Conservation (phyloP, 2,113 vertebrate genomes). For the Alouatta palliata region DNA sequence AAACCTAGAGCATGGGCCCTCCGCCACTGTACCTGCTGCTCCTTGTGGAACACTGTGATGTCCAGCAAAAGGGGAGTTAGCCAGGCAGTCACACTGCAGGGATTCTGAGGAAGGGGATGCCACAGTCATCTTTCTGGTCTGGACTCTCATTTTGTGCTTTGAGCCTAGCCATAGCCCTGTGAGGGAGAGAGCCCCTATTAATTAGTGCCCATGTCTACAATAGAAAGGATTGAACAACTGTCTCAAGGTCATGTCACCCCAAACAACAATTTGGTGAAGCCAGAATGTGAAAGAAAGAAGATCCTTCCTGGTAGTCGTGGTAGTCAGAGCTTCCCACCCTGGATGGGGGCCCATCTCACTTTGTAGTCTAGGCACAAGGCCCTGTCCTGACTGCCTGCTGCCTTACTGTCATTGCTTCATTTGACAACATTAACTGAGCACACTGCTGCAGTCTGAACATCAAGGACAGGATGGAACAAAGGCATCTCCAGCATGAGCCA, state of each 20-base stretch:
- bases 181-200: background rate
- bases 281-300: background rate
- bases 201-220: background rate
- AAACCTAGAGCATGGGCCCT: background rate
- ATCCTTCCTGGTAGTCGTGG: background rate
- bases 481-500: background rate
- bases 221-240: background rate
- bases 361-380: background rate
- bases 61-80: background rate
- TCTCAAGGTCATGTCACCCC: background rate
- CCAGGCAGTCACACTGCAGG: background rate
- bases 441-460: background rate
- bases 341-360: too few relatives aligned
- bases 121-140: background rate
- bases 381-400: background rate
- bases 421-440: background rate
- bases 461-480: background rate
- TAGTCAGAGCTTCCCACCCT: background rate
- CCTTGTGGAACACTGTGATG: background rate
- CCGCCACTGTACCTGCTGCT: background rate
- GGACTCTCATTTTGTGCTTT: background rate
- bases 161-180: background rate
- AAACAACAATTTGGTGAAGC: background rate
- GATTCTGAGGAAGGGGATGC: background rate
- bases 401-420: background rate